These are phyloP conservation scores for Agrochola circellaris DNA, from an alignment of 2,888 invertebrate genomes.

Conservation along the genomic window DNA sequence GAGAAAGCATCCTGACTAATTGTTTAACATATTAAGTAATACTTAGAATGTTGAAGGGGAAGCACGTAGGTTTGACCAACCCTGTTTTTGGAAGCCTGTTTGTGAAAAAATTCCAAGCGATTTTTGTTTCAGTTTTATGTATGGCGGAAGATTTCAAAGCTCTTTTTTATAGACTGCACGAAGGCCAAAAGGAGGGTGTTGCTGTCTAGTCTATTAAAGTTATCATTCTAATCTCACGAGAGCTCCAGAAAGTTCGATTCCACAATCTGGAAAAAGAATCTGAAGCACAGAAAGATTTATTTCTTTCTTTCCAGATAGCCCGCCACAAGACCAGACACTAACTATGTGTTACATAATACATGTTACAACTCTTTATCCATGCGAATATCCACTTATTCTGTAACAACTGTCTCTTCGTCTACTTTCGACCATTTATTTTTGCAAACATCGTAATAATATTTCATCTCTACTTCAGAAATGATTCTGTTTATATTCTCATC, in stretches of 20 bases:
- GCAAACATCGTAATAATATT: slow-evolving; percentile 35
- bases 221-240: neutral
- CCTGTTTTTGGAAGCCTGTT: no score
- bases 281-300: neutral
- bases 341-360: slow-evolving; percentile 29
- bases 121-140: neutral
- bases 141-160: neutral
- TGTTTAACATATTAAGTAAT: no score
- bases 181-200: neutral
- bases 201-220: neutral
- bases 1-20: neutral
- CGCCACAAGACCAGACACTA: slow-evolving; percentile 9
- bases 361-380: slow-evolving; percentile 19
- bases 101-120: no score
- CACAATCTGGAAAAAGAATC: slow-evolving; percentile 5
- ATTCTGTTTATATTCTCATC: slow-evolving; percentile 44
- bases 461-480: slow-evolving; percentile 18
- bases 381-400: slow-evolving; percentile 30
- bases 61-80: no score
- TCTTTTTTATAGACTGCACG: neutral
- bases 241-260: neutral
- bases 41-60: no score
- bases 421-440: slow-evolving; percentile 49
- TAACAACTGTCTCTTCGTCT: slow-evolving; percentile 6
- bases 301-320: slow-evolving; percentile 5